These are phyloP conservation scores for Epistrophella euchroma DNA, from an alignment of 2,888 invertebrate genomes.

Conservation along the genomic window DNA sequence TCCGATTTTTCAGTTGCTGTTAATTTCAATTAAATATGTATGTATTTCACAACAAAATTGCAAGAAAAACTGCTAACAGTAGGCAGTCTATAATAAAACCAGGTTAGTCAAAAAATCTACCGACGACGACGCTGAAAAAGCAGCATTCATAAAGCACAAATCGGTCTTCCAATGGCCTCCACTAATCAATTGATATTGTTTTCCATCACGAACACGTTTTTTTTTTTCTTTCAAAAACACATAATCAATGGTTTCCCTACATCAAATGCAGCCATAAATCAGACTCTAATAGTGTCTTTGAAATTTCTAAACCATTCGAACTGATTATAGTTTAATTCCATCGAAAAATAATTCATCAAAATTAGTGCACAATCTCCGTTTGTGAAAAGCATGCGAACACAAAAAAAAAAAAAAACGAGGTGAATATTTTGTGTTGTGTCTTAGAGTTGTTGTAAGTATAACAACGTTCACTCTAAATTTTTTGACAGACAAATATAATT, in stretches of 20 bases:
- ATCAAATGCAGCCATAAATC: not conserved
- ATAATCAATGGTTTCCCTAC: constrained; percentile 5
- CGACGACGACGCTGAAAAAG: not conserved
- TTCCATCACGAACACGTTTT: constrained; percentile 11
- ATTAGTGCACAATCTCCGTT: constrained; percentile 40
- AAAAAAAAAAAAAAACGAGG: constrained; percentile 38
- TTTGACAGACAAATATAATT: constrained; percentile 69
- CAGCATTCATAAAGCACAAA: not conserved
- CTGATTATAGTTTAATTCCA: constrained; percentile 46
- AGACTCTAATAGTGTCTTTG: not conserved
- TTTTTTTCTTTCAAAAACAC: not conserved
- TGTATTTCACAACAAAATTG: not conserved
- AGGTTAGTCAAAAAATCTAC: constrained; percentile 4
- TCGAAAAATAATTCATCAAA: constrained; percentile 42
- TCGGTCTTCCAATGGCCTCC: not conserved
- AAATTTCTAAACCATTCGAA: constrained; percentile 24
- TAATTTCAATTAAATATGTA: constrained; percentile 9
- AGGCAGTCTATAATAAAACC: not conserved
- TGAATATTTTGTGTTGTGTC: constrained; percentile 30
- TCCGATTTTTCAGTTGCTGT: not conserved
- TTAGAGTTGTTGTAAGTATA: not conserved
- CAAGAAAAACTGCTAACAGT: not conserved
- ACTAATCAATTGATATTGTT: constrained; percentile 4
- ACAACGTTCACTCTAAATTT: constrained; percentile 43
- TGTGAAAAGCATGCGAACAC: constrained; percentile 17